Base-by-base conservation (phyloP, 2,797 vertebrate genomes). In the Mycteria americana region DNA sequence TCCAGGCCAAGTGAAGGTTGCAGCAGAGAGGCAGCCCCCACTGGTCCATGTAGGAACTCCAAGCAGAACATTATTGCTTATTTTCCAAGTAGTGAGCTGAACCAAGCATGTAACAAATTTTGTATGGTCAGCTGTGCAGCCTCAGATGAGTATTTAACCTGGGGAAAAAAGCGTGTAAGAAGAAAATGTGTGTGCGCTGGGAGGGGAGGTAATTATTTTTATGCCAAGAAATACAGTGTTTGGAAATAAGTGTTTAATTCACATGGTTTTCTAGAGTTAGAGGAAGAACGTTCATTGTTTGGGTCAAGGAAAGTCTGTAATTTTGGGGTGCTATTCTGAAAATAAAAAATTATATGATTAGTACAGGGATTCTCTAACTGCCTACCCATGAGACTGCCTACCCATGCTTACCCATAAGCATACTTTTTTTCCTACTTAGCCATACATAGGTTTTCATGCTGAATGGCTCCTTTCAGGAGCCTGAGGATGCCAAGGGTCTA, bases 101-200 rank as follows among this genome's bases (percentile, higher is more conserved):
- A 82, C 6, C 16, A 92, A 78, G 22, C 39, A 37, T 2, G 15
- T 14, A 69, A 16, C 13, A 59, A 39, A 70, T 48, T 51, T 27
- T 72, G 11, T 24, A 45, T 25, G 31, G 39, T 83, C 81, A 88
- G 24, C 56, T 74, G 31, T 39, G 21, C 24, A 51, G 25, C 24
- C 39, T 74, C 64, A 91, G 18, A 43, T 7, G 28, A 84, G 7
- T 39, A 89, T 82, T 85, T 87, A 88, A 92, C 51, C 51, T 11
- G 8, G 11, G 41, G 0, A 1, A 8, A 31, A n/a, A 68, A 59
- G 9, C 11, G 28, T 0, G 0, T 18, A 54, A 59, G 24, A 46
- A 60, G 10, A 56, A 37, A 77, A 67, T 33, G 9, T 3, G 9
- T 67, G 22, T 70, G 21, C 69, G 11, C 48, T 79, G 25, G 27